These are phyloP conservation scores for Caenorhabditis sp. DNA, from an alignment of 2,888 invertebrate genomes.

Conservation along the genomic window DNA sequence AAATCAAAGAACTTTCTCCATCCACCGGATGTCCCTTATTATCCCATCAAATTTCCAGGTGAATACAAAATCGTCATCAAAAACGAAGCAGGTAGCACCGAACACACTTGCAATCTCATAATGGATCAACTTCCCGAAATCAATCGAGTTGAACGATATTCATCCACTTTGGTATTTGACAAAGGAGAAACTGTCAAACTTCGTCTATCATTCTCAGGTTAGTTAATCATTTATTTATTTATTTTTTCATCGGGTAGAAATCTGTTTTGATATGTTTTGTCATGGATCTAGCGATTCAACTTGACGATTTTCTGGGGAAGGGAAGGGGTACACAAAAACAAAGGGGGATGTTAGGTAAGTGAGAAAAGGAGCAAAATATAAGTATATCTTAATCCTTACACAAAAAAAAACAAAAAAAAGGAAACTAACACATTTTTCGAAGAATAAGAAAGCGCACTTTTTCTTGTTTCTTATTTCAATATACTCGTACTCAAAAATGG, in stretches of 20 bases:
- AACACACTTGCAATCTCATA: slow-evolving; percentile 47
- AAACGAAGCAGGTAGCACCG: slow-evolving; percentile 35
- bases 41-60: slow-evolving; percentile 9
- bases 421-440: slow-evolving; percentile 2
- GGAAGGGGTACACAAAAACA: not conserved
- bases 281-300: not conserved
- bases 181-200: slow-evolving; percentile 61
- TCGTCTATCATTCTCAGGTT: slow-evolving; percentile 57
- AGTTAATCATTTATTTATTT: slow-evolving; percentile 12
- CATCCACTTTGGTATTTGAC: slow-evolving; percentile 55
- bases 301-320: slow-evolving; percentile 1
- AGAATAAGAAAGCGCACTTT: slow-evolving; percentile 8
- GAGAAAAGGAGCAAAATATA: not conserved
- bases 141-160: slow-evolving; percentile 57
- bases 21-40: not conserved
- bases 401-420: not conserved
- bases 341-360: not conserved
- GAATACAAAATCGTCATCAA: slow-evolving; percentile 44
- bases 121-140: slow-evolving; percentile 59
- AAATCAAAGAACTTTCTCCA: not conserved
- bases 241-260: slow-evolving; percentile 1
- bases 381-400: not conserved
- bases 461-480: slow-evolving; percentile 16
- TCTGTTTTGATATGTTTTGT: not conserved
- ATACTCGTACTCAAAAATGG: not conserved